A percentile compares a stretch with the other conserved stretches of the same genome.
Evolutionary conservation across 2,888 invertebrate species (phyloP).

Genomic region (Nomada ferruginata): DNA sequence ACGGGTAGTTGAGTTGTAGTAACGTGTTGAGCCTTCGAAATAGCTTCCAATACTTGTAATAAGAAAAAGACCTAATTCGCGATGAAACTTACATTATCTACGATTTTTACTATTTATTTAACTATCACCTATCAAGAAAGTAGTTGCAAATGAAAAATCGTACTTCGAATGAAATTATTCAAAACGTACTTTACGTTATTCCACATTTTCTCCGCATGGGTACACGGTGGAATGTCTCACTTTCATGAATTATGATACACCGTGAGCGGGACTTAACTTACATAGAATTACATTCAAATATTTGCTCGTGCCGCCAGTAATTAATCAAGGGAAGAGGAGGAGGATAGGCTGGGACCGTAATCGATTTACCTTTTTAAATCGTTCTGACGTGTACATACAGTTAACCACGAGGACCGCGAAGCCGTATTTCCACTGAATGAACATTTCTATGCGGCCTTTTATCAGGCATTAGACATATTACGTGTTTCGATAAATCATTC

Average conservation of each 20-base stretch:
- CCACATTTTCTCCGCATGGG: neutral
- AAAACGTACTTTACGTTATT: neutral
- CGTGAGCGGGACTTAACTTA: conserved; percentile 24
- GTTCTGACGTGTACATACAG: conserved; percentile 40
- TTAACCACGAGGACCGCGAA: conserved; percentile 32
- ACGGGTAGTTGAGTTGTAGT: neutral
- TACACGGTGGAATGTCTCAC: conserved; percentile 1
- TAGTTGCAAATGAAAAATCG: no score
- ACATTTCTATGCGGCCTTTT: conserved; percentile 63
- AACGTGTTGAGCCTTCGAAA: neutral
- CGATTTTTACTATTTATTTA: no score
- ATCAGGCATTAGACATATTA: conserved; percentile 64
- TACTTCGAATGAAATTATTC: neutral
- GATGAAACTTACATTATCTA: no score
- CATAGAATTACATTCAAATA: conserved; percentile 53
- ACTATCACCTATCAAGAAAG: no score
- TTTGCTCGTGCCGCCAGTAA: conserved; percentile 37
- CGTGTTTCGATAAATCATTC: conserved; percentile 66
- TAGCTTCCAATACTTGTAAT: neutral
- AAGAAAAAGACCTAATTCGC: no score
- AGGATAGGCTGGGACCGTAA: conserved; percentile 37
- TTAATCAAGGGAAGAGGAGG: conserved; percentile 44
- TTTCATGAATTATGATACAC: conserved; percentile 34
- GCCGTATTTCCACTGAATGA: conserved; percentile 60
- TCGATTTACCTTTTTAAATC: conserved; percentile 58